These are phyloP conservation scores for Noctuana brunneofusca DNA, from an alignment of 2,888 invertebrate species.

Conservation along the genomic window DNA sequence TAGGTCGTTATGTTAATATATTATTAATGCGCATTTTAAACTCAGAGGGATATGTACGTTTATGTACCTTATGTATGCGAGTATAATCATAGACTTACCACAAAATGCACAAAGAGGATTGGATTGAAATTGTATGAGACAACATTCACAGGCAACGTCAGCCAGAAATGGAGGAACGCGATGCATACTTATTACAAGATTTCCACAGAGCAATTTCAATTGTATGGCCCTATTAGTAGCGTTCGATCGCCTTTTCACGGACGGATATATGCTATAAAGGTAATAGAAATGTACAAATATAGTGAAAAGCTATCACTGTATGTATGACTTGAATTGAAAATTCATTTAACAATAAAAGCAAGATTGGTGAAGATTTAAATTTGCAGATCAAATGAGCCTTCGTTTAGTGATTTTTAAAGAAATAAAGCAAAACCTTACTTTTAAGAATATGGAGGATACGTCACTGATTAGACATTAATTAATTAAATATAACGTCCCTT, in stretches of 20 bases:
- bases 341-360: not conserved
- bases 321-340: not conserved
- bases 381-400: too few relatives aligned
- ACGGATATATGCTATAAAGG: constrained; percentile 47
- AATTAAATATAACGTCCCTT: too few relatives aligned
- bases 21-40: not conserved
- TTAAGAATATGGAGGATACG: too few relatives aligned
- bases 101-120: not conserved
- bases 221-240: constrained; percentile 71
- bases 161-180: constrained; percentile 58
- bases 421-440: too few relatives aligned
- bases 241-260: constrained; percentile 59
- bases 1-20: too few relatives aligned
- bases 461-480: too few relatives aligned
- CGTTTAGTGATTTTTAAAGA: too few relatives aligned
- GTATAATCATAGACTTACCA: not conserved
- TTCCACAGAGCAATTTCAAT: constrained; percentile 68
- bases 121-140: constrained; percentile 1
- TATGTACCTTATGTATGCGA: not conserved
- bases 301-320: not conserved
- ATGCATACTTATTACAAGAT: constrained; percentile 81
- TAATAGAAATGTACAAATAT: constrained; percentile 38
- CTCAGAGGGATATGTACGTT: not conserved
- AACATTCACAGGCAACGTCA: constrained; percentile 70
- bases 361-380: too few relatives aligned